A percentile compares a stretch with the other conserved stretches of the same genome.
phyloP scores from a whole-genome alignment of 2,797 vertebrate species.

The Muscicapa striata region DNA sequence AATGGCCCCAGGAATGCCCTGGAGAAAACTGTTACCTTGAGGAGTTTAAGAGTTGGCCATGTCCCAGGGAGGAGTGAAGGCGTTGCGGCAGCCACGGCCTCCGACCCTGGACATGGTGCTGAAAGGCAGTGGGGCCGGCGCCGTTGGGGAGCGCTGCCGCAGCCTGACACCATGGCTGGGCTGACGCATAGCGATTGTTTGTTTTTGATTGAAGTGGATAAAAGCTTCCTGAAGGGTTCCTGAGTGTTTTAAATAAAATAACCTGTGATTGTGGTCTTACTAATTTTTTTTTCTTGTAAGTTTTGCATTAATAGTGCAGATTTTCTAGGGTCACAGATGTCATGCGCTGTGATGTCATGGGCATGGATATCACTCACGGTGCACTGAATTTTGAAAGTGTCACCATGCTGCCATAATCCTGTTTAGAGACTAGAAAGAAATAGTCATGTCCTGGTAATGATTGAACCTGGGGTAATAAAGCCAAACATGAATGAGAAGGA shows the following conservation, averaged over 20 bases:
- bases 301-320: neutral
- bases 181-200: accelerated
- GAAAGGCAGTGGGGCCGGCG: neutral
- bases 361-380: accelerated
- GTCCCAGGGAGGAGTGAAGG: neutral
- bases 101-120: neutral
- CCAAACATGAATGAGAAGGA: neutral
- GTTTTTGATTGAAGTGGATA: neutral
- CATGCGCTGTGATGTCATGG: accelerated
- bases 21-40: neutral
- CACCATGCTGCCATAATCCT: neutral
- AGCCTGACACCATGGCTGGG: accelerated
- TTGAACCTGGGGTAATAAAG: neutral
- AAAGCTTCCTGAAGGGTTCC: neutral
- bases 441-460: neutral
- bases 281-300: neutral
- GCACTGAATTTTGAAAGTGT: neutral
- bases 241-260: neutral
- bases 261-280: neutral
- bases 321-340: neutral
- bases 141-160: neutral
- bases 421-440: neutral
- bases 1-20: neutral
- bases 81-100: neutral
- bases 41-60: accelerated